Percentiles rank a stretch among this genome's conserved stretches.
Evolutionary conservation across 2,888 invertebrate species (phyloP).

Genomic region (Hypselothyrea guttata): DNA sequence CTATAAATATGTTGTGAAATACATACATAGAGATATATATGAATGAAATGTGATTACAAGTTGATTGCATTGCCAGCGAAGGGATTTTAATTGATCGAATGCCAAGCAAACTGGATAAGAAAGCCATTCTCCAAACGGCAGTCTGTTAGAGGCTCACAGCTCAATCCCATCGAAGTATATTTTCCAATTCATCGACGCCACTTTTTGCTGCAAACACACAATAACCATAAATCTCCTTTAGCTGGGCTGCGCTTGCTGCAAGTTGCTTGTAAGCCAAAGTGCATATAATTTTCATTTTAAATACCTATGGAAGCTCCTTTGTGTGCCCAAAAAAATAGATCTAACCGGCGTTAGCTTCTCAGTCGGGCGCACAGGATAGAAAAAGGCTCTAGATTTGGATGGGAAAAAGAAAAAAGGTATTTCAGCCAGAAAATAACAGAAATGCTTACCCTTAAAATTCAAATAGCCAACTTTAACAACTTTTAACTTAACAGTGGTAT

Average conservation of each 20-base stretch:
- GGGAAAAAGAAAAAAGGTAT: too few relatives aligned
- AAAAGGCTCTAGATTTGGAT: too few relatives aligned
- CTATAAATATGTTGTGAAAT: conserved; percentile 25
- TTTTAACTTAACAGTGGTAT: too few relatives aligned
- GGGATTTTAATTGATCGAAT: conserved; percentile 57
- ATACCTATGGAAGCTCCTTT: conserved; percentile 51
- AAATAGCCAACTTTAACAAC: too few relatives aligned
- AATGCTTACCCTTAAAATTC: too few relatives aligned
- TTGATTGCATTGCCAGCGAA: conserved; percentile 46
- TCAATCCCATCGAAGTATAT: conserved; percentile 29
- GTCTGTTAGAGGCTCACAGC: conserved; percentile 6
- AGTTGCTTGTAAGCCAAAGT: conserved; percentile 44
- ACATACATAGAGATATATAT: conserved; percentile 9
- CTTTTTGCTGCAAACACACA: conserved; percentile 32
- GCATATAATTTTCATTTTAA: conserved; percentile 73
- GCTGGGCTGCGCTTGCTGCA: conserved; percentile 38
- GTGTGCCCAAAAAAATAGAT: background rate
- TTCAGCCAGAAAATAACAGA: too few relatives aligned
- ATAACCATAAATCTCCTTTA: conserved; percentile 59
- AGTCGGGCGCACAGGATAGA: too few relatives aligned
- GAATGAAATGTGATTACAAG: conserved; percentile 51
- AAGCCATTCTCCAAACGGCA: conserved; percentile 24
- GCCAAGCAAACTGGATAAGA: conserved; percentile 25
- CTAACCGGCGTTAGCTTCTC: too few relatives aligned
- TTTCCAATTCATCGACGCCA: conserved; percentile 55